Evolutionary conservation across 2,888 invertebrate genomes (phyloP).

Genomic region (Drosophila paracracens): DNA sequence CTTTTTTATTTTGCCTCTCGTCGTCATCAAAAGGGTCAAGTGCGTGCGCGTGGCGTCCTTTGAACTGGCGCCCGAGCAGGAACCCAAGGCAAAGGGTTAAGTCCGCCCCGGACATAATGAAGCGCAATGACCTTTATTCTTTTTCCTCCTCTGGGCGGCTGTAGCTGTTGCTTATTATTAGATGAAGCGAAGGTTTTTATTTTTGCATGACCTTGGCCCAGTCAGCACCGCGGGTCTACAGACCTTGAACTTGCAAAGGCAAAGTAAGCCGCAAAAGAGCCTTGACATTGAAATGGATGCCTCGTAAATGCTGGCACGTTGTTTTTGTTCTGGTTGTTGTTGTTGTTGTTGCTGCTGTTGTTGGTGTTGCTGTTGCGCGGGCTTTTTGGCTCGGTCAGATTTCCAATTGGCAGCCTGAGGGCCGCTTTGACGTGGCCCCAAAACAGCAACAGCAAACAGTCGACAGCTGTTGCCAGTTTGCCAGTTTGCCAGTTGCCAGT

Average conservation of each 20-base stretch:
- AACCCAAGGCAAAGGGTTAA: slow-evolving; percentile 50
- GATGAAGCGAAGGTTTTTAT: slow-evolving; percentile 19
- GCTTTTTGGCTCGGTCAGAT: slow-evolving; percentile 65
- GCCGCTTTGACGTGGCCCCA: slow-evolving; percentile 53
- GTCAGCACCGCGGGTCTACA: slow-evolving; percentile 25
- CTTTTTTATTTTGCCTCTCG: slow-evolving; percentile 14
- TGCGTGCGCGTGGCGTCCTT: slow-evolving; percentile 70
- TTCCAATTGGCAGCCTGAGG: slow-evolving; percentile 69
- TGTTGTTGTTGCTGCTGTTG: slow-evolving; percentile 14
- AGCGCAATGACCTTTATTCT: slow-evolving; percentile 63
- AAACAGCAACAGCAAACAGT: slow-evolving; percentile 17
- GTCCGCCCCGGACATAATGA: slow-evolving; percentile 57
- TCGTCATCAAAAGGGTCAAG: slow-evolving; percentile 70
- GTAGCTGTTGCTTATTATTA: slow-evolving; percentile 53
- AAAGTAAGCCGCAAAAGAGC: slow-evolving; percentile 34
- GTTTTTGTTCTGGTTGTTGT: slow-evolving; percentile 8
- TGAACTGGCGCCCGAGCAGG: slow-evolving; percentile 24
- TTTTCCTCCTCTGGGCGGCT: not conserved
- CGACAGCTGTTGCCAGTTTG: slow-evolving; percentile 44
- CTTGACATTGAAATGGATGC: slow-evolving; percentile 68
- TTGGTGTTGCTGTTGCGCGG: slow-evolving; percentile 26
- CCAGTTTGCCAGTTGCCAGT: slow-evolving; percentile 23
- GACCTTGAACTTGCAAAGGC: slow-evolving; percentile 66
- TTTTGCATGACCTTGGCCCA: slow-evolving; percentile 52
- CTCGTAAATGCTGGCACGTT: slow-evolving; percentile 21